Base-by-base conservation (phyloP, 2,888 invertebrate genomes). In the Noctua janthina region DNA sequence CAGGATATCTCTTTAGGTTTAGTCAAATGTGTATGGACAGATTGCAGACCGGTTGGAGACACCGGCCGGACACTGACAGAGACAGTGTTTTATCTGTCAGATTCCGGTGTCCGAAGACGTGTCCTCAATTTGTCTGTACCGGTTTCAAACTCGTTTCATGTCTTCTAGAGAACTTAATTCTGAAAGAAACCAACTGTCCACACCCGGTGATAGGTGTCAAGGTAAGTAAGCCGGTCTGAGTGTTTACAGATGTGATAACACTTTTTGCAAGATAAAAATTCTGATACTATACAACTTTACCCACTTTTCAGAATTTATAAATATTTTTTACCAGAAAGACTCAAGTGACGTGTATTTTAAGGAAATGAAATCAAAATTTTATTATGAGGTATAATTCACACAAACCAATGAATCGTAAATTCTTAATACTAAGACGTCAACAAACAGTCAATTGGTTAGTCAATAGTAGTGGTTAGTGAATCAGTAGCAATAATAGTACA, bases 391-490 rank as follows among this genome's bases (percentile, higher is more conserved):
- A 51, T 15, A 39, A 66, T 83, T 78, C 35, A 15, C 6, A 59
- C 20, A 56, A 83, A 70, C n/a, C 56, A 51, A 79, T 76, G 72
- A 84, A 43, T 66, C 6, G 35, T n/a, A 13, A 54, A 10, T 87
- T 83, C 69, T 76, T 85, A 79, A 71, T 85, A 84, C 80, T 81
- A 77, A 66, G 46, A 75, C 74, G 59, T 66, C 72, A 73, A 75
- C 85, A 77, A 67, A 70, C 39, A 56, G 13, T 76, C 51, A 67
- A 56, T 69, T 51, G 39, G 69, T 78, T 67, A 74, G 62, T 70
- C 29, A 64, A 54, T 59, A n/a, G 64, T 51, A 73, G 66, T 76
- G 35, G 76, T 85, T 87, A 72, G 74, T 87, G 43, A 76, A 67
- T 76, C 23, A 74, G 59, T 67, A 67, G 69, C 56, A 74, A 51